A percentile compares a stretch with the other conserved stretches of the same genome.
Conservation (phyloP, 2,113 vertebrate genomes). For the Lipotes vexillifer region DNA sequence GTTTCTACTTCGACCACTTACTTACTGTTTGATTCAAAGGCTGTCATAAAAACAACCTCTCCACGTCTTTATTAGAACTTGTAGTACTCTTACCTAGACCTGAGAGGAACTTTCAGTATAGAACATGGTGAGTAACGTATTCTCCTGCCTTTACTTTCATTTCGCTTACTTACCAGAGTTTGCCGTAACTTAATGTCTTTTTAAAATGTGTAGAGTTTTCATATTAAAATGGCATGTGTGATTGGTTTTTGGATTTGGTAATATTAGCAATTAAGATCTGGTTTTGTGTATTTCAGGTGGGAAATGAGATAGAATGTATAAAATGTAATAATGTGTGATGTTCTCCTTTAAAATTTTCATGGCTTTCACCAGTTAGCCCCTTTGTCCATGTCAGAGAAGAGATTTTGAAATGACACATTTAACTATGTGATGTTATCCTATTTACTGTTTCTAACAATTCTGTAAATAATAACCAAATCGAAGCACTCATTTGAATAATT, state of each 20-base stretch:
- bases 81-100: background rate
- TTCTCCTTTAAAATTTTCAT: background rate
- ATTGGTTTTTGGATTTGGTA: background rate
- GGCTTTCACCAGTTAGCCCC: background rate
- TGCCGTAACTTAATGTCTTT: background rate
- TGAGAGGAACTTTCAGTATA: constrained; percentile 23
- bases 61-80: background rate
- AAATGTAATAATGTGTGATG: background rate
- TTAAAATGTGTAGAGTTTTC: background rate
- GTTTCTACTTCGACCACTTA: constrained; percentile 73
- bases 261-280: background rate
- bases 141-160: background rate
- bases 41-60: background rate
- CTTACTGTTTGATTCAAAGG: constrained; percentile 76
- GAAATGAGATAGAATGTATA: background rate
- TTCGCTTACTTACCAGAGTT: background rate
- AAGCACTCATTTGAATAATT: background rate
- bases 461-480: background rate
- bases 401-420: background rate
- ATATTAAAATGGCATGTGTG: background rate
- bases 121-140: constrained; percentile 75
- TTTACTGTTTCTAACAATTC: background rate
- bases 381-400: no score
- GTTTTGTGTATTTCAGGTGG: background rate
- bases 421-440: background rate